A percentile compares a stretch with the other conserved stretches of the same genome.
Conservation (phyloP, 2,888 invertebrate genomes). For the Beris chalybata region DNA sequence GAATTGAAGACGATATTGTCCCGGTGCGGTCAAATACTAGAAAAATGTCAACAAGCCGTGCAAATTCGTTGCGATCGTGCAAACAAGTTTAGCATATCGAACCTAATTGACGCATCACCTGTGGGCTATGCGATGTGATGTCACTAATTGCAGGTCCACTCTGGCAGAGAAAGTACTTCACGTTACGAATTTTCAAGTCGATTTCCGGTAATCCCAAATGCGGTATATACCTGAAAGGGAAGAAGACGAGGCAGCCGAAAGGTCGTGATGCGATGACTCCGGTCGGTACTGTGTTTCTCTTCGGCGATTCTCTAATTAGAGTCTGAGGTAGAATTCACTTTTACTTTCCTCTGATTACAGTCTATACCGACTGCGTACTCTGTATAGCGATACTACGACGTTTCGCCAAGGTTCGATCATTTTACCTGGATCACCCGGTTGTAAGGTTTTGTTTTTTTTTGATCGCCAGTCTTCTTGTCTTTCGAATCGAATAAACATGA, state of each 20-base stretch:
- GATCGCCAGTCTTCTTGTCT: too few relatives aligned
- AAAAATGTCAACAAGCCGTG: background rate
- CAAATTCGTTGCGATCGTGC: conserved; percentile 12
- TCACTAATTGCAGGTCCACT: conserved; percentile 20
- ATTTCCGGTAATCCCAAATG: conserved; percentile 27
- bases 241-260: conserved; percentile 11
- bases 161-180: conserved; percentile 27
- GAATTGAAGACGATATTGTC: too few relatives aligned
- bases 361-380: conserved; percentile 1
- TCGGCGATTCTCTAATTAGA: conserved; percentile 26
- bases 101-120: conserved; percentile 30
- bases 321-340: conserved; percentile 18
- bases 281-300: conserved; percentile 2
- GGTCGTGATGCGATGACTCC: conserved; percentile 12
- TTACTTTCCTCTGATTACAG: conserved; percentile 24
- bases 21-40: too few relatives aligned
- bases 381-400: background rate
- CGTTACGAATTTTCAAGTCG: conserved; percentile 14
- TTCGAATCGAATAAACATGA: too few relatives aligned
- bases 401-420: background rate
- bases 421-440: conserved; percentile 5
- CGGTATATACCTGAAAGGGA: background rate
- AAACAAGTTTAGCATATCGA: conserved; percentile 19
- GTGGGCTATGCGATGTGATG: conserved; percentile 7
- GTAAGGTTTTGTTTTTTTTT: background rate